Conservation (phyloP, 2,113 vertebrate genomes). For the Cranoglanis bouderius region DNA sequence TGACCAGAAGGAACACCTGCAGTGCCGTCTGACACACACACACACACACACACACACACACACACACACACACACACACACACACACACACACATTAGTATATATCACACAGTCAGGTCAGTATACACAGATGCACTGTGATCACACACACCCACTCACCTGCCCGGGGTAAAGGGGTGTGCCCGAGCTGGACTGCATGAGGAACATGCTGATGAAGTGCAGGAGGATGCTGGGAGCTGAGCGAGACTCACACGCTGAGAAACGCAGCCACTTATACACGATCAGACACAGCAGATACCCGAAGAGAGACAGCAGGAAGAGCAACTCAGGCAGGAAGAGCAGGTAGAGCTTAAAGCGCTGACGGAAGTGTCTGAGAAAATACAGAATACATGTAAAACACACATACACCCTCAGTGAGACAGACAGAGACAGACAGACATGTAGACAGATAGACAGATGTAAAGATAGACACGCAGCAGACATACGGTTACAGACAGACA, state of each 20-base stretch:
- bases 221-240: conserved; percentile 93
- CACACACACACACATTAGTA: background rate
- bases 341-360: conserved; percentile 87
- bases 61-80: conserved; percentile 37
- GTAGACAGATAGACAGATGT: background rate
- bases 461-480: background rate
- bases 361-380: conserved; percentile 82
- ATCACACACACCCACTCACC: conserved; percentile 66
- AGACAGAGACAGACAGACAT: background rate
- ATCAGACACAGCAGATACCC: conserved; percentile 96
- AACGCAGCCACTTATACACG: conserved; percentile 91
- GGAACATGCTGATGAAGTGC: conserved; percentile 96
- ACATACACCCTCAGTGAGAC: background rate
- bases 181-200: conserved; percentile 75
- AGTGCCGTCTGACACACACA: conserved; percentile 74
- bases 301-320: conserved; percentile 93
- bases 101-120: background rate
- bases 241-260: conserved; percentile 76
- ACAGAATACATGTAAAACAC: conserved; percentile 15
- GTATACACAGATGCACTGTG: background rate
- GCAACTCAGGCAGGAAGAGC: conserved; percentile 89
- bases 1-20: conserved; percentile 81
- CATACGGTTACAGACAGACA: too few species aligned
- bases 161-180: conserved; percentile 81
- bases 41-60: conserved; percentile 31